Percentiles rank a stretch among this genome's conserved stretches.
phyloP scores from a whole-genome alignment of 2,797 vertebrate genomes.

The Micromesistius poutassou region DNA sequence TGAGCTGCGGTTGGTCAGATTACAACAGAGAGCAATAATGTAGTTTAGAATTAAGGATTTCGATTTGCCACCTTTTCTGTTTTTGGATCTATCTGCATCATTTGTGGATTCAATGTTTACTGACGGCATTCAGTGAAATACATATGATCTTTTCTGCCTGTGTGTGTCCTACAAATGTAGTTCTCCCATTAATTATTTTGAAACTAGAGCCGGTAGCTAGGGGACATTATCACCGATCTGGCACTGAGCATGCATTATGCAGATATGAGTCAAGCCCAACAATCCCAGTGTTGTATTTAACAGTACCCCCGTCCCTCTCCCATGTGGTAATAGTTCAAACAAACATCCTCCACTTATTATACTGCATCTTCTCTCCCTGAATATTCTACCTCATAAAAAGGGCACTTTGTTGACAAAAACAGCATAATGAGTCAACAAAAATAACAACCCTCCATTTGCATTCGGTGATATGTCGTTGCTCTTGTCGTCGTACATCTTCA shows the following conservation, averaged over 20 bases:
- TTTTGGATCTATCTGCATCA: background rate
- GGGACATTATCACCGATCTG: background rate
- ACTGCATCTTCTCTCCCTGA: background rate
- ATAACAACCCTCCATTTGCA: background rate
- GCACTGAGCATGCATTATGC: background rate
- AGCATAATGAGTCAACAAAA: background rate
- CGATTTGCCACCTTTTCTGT: background rate
- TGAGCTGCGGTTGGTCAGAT: background rate
- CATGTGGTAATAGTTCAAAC: background rate
- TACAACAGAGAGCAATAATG: background rate
- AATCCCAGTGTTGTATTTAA: background rate
- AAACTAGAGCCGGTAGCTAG: background rate
- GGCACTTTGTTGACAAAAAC: conserved; percentile 5
- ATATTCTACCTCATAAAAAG: conserved; percentile 1
- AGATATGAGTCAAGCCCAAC: background rate
- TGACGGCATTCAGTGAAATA: background rate
- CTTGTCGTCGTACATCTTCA: conserved; percentile 27
- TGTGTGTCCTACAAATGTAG: conserved; percentile 12
- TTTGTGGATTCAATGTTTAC: background rate
- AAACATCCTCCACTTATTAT: background rate
- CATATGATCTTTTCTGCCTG: background rate
- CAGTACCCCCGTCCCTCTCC: background rate
- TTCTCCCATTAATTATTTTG: conserved; percentile 17
- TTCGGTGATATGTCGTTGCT: conserved; percentile 9
- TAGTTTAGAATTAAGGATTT: background rate